Base-by-base conservation (phyloP, 2,888 invertebrate genomes). In the Oligia fasciuncula region DNA sequence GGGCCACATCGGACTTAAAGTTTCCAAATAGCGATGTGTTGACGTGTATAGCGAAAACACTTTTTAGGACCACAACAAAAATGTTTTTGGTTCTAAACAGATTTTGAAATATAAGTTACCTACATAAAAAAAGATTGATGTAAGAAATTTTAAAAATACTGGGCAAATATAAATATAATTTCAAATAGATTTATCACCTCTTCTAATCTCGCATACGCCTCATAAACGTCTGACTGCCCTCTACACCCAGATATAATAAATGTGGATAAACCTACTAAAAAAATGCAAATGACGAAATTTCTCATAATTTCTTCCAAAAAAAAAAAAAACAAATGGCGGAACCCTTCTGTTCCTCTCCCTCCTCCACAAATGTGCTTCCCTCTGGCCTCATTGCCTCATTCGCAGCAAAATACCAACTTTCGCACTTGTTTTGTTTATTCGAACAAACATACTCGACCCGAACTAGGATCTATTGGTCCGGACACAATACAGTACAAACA, bases 391-490 rank as follows among this genome's bases (percentile, higher is more conserved):
- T 79, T 81, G 82, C 66, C 71, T 5, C 54, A 63, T 29, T 79
- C 74, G 57, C 23, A 51, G 76, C 62, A 69, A 80, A 77, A 79
- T 68, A 74, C 76, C 57, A 85, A 86, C 79, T 89, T 84, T 81
- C 54, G 49, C 78, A 84, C 80, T 87, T 77, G 80, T 85, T 85
- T 82, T 82, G 77, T 81, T 83, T 40, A 40, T 77, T 63, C 62
- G 57, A 87, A 78, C 79, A 84, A 89, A 87, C 80, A 87, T 68
- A 76, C 85, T 79, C 79, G 63, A 82, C 81, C 83, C 77, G 2
- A 51, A 73, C 76, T 68, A 62, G 40, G 40, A 73, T 73, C 65
- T n/a, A 70, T 43, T 62, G 63, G 43, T 76, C 23, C 43, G 73
- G 62, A 80, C 54, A 86, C 82, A 84, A 84, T 79, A 83, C 73